phyloP scores from a whole-genome alignment of 2,888 invertebrate genomes.

The Spilarctia lutea region DNA sequence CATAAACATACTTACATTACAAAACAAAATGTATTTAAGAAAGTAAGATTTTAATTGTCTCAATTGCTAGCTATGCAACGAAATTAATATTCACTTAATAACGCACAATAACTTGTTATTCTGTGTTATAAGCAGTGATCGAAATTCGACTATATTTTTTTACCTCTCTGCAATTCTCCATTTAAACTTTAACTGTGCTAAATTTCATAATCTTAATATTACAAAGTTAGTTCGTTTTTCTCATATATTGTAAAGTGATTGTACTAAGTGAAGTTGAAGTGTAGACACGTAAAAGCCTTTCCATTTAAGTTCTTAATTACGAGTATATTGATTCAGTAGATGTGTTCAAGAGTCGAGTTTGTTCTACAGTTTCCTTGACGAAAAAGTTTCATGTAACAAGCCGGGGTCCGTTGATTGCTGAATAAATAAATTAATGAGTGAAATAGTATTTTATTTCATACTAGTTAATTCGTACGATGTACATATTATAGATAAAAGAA shows the following conservation, averaged over 20 bases:
- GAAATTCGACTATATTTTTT: no score
- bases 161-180: no score
- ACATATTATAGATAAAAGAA: neutral
- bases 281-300: constrained; percentile 30
- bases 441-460: neutral
- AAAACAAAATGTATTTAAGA: neutral
- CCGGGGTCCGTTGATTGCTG: constrained; percentile 22
- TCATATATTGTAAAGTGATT: neutral
- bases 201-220: no score
- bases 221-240: neutral
- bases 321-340: constrained; percentile 41
- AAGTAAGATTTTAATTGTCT: neutral
- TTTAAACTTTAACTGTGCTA: no score
- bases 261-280: neutral
- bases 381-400: constrained; percentile 33
- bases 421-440: constrained; percentile 34
- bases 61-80: neutral
- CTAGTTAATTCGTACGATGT: neutral
- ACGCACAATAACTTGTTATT: neutral
- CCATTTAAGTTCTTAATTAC: constrained; percentile 46
- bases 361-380: constrained; percentile 32
- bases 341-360: constrained; percentile 32
- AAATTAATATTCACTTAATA: neutral
- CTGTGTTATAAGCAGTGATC: neutral
- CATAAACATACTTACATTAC: neutral